A percentile compares a stretch with the other conserved stretches of the same genome.
phyloP scores from a whole-genome alignment of 2,113 vertebrate species.

The Cyprinodon variegatus region DNA sequence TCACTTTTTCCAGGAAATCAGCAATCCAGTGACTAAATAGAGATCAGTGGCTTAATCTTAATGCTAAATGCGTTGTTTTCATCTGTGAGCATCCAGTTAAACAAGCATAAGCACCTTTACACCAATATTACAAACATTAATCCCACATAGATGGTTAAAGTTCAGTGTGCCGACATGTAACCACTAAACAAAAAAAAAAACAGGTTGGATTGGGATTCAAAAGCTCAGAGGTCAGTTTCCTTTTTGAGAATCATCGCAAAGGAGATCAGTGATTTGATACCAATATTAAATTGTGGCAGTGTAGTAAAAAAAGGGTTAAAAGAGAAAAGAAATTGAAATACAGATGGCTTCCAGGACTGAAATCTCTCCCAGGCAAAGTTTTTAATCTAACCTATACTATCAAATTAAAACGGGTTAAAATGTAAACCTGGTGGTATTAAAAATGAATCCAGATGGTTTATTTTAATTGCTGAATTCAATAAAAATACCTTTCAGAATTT shows the following conservation, averaged over 20 bases:
- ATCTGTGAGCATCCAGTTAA: neutral
- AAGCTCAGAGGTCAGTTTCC: conserved; percentile 31
- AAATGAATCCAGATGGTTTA: neutral
- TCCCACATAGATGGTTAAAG: neutral
- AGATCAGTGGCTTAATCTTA: too few species aligned
- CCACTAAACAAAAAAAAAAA: conserved; percentile 45
- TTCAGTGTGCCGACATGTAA: conserved; percentile 64
- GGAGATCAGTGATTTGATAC: conserved; percentile 45
- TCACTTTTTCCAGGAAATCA: too few species aligned
- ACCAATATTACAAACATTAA: neutral
- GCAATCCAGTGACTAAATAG: too few species aligned
- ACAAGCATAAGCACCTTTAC: neutral
- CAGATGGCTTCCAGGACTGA: conserved; percentile 83
- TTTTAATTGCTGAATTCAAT: neutral
- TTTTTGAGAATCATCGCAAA: conserved; percentile 30
- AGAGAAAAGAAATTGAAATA: conserved; percentile 67
- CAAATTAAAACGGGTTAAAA: neutral
- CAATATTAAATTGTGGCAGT: conserved; percentile 75
- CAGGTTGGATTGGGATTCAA: conserved; percentile 29
- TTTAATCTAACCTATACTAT: neutral
- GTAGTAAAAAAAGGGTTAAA: conserved; percentile 22
- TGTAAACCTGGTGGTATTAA: neutral
- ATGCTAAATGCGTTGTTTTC: too few species aligned
- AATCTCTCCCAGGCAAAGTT: conserved; percentile 38
- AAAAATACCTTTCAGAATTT: neutral